Percentiles rank a stretch among this genome's conserved stretches.
Conservation (phyloP, 2,797 vertebrate species). For the Gymnocypris eckloni region DNA sequence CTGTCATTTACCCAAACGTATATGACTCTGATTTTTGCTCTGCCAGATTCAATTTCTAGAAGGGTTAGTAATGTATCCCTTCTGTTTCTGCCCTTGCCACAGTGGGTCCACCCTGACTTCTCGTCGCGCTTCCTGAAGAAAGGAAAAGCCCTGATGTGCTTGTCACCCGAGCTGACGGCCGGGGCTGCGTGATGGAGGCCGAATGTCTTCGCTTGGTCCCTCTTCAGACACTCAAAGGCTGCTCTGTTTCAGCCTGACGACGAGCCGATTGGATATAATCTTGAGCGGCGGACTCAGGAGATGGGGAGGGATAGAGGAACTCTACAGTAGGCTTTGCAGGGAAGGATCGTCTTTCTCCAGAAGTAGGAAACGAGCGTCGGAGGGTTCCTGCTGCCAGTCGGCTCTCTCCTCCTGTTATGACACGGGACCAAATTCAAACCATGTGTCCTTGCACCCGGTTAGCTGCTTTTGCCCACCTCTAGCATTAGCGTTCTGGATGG, state of each 20-base stretch:
- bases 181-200: slow-evolving; percentile 62
- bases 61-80: slow-evolving; percentile 33
- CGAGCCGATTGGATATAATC: slow-evolving; percentile 70
- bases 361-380: slow-evolving; percentile 81
- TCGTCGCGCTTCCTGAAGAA: slow-evolving; percentile 7
- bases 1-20: not conserved
- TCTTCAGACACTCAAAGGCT: slow-evolving; percentile 65
- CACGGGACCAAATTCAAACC: slow-evolving; percentile 80
- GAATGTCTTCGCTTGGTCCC: slow-evolving; percentile 58
- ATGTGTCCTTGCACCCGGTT: slow-evolving; percentile 78
- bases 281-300: slow-evolving; percentile 29
- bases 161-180: slow-evolving; percentile 53
- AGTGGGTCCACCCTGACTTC: slow-evolving; percentile 25
- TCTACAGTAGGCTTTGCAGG: slow-evolving; percentile 60
- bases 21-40: not conserved
- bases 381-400: slow-evolving; percentile 77
- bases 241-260: slow-evolving; percentile 67
- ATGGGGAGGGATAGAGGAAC: slow-evolving; percentile 16
- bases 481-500: slow-evolving; percentile 38
- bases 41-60: slow-evolving; percentile 2
- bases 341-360: slow-evolving; percentile 74
- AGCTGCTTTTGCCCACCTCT: slow-evolving; percentile 57
- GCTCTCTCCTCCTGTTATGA: slow-evolving; percentile 71
- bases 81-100: slow-evolving; percentile 35
- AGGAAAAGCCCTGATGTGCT: slow-evolving; percentile 32